Conservation (phyloP, 2,888 invertebrate genomes). For the Mesoligia furuncula region DNA sequence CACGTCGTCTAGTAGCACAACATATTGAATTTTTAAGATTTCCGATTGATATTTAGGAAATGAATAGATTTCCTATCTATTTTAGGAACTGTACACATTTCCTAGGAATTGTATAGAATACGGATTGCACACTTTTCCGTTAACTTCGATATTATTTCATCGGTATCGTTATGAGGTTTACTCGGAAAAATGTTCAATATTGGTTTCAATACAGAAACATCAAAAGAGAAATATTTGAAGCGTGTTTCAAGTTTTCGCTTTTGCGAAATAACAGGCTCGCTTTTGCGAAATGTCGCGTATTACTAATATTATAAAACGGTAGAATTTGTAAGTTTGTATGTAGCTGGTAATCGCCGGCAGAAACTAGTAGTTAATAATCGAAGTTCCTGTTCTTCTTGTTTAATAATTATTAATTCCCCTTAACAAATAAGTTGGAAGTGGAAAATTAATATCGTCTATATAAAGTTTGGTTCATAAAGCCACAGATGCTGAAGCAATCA, state of each 20-base stretch:
- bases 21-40: too few species aligned
- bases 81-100: too few species aligned
- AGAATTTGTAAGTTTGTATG: neutral
- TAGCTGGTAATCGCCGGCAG: neutral
- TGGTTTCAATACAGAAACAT: neutral
- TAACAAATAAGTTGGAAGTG: neutral
- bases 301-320: neutral
- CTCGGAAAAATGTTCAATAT: neutral
- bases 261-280: neutral
- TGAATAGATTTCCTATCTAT: too few species aligned
- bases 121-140: too few species aligned
- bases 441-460: constrained; percentile 8
- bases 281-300: neutral
- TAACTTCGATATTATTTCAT: neutral
- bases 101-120: too few species aligned
- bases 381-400: neutral
- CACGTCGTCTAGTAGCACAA: too few species aligned
- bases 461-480: constrained; percentile 17
- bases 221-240: neutral
- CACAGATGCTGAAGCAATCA: constrained; percentile 45
- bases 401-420: neutral
- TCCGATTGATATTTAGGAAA: too few species aligned
- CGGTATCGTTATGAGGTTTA: neutral
- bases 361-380: neutral
- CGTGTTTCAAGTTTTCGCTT: too few species aligned